Evolutionary conservation across 1,140 invertebrate genomes (phyloP), one percentile per base, ranked within the genome.

Genomic region (Planococcus citri): DNA sequence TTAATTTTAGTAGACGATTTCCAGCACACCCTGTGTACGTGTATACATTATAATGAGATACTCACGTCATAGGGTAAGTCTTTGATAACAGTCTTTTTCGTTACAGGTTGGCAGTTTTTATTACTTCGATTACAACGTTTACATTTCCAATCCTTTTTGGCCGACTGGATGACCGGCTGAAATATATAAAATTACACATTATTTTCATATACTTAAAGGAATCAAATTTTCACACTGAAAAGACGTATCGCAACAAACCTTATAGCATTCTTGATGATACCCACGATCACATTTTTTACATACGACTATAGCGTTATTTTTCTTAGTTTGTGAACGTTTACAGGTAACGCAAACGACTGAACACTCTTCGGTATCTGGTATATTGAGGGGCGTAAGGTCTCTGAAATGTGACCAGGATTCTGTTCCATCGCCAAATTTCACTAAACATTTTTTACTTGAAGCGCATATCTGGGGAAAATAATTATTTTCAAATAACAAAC

Each of bases 231-330:
- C n/a, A n/a, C n/a, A n/a, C n/a, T n/a, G n/a, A n/a, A n/a, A n/a
- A n/a, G n/a, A n/a, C n/a, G n/a, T n/a, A n/a, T n/a, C n/a, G n/a
- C n/a, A n/a, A n/a, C n/a, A n/a, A n/a, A 84, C 83, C 80, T 75
- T 79, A 78, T 88, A 86, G 78, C 90, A 93, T 70, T 85, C 83
- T 71, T 87, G 85, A 78, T 93, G 90, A 79, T 91, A 93, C 38
- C 91, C 91, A 68, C 91, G 81, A 27, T 89, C 87, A 79, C 92
- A 95, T 76, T 88, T 87, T 79, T 94, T 88, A 80, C 92, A 95
- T n/a, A 90, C 86, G 70, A 91, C 83, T 73, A 95, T 89, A 73
- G 88, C 86, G 76, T 91, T 64, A 64, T 64, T 64, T 64, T 64
- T 77, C 60, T 73, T 71, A 58, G 85, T 84, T 72, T 83, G 81